Evolutionary conservation across 2,113 vertebrate genomes (phyloP), one percentile per base, ranked within the genome.

Genomic region (Chloropsis hardwickii): DNA sequence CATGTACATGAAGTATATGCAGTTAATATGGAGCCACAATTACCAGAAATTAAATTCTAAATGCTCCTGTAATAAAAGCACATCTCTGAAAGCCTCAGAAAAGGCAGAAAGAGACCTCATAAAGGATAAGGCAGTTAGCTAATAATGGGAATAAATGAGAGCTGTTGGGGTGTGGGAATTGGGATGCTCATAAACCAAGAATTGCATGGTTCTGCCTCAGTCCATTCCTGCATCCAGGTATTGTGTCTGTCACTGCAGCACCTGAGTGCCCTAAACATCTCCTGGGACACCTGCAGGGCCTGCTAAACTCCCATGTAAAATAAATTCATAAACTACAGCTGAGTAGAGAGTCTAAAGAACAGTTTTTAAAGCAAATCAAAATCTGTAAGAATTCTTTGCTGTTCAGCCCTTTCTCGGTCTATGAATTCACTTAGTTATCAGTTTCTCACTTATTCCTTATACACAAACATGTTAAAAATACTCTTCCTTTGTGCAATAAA

Each of bases 21-120:
- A 54, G 58, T 80, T 94, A 94, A 80, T 77, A 27, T 5, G 33
- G 70, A 88, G 69, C 33, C 76, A 90, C 54, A 70, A 82, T 79
- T 88, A 90, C 37, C 60, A 82, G 65, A 72, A 79, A 95, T 82
- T 65, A 89, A 92, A 88, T 61, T 86, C 73, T 93, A 64, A 79
- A 88, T 42, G 58, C 35, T 73, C 25, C 39, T 85, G 45, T 45
- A 79, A 79, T 60, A 80, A 92, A 93, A 91, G 35, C 37, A 57
- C 16, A 60, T 54, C 44, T 40, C 19, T 65, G 45, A 85, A 79
- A 91, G 61, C 25, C n/a, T 82, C 50, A 67, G 53, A 69, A 72
- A 65, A 61, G 50, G 57, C 70, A 81, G n/a, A 67, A 50, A 70
- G 56, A 67, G 35, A 64, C 7, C 61, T 65, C 37, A 65, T 57